A percentile compares a stretch with the other conserved stretches of the same genome.
These are phyloP conservation scores for Orchesella flavescens DNA, from an alignment of 2,888 invertebrate genomes.

Conservation along the genomic window DNA sequence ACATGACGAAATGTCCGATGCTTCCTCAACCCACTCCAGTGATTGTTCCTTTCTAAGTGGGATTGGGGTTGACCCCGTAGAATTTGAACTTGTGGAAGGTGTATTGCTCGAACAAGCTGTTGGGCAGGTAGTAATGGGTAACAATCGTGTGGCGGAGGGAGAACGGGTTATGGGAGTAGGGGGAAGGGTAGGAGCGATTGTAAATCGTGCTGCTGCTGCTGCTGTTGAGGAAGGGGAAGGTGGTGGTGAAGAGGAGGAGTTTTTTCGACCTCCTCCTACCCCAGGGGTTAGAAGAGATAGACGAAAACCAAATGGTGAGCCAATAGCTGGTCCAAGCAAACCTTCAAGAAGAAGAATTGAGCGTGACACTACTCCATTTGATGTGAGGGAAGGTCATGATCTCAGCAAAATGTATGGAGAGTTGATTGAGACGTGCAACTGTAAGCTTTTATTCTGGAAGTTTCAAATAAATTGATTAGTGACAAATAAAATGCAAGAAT, in stretches of 20 bases:
- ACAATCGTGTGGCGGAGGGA: neutral
- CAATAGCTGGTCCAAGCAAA: neutral
- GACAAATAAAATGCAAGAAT: neutral
- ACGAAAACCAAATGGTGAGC: neutral
- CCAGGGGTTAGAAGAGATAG: slow-evolving; percentile 4
- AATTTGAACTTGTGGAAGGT: neutral
- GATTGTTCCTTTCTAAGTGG: too few species aligned
- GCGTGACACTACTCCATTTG: neutral
- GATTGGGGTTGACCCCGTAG: neutral
- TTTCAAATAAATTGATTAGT: neutral
- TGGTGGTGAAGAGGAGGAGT: neutral
- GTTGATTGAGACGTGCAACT: slow-evolving; percentile 23
- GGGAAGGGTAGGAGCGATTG: neutral
- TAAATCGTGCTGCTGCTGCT: neutral
- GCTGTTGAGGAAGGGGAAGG: neutral
- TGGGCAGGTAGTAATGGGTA: too few species aligned
- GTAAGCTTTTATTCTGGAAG: slow-evolving; percentile 28
- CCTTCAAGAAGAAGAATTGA: neutral
- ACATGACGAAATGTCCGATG: neutral
- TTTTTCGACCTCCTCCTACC: slow-evolving; percentile 42
- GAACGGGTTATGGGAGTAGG: slow-evolving; percentile 14
- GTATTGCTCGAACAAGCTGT: too few species aligned
- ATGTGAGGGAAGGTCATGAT: slow-evolving; percentile 11
- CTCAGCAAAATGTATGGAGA: slow-evolving; percentile 18
- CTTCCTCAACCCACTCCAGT: neutral